phyloP scores from a whole-genome alignment of 1,140 invertebrate genomes.

The Globodera ellingtonae region DNA sequence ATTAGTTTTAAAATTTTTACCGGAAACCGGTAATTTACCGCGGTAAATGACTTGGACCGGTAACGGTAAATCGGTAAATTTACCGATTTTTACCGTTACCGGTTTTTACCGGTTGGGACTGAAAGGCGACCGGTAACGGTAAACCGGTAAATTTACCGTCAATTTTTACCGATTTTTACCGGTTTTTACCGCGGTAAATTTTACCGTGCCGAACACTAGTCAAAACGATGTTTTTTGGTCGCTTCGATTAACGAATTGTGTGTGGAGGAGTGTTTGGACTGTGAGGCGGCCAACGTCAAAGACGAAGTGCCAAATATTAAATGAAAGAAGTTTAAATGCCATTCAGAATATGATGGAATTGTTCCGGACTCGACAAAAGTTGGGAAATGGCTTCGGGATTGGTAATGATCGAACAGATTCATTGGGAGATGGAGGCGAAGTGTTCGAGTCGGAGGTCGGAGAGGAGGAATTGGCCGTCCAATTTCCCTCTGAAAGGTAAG shows the following conservation, averaged over 20 bases:
- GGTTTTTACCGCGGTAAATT: too few species aligned
- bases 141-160: too few species aligned
- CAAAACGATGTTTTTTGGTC: neutral
- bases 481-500: neutral
- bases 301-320: neutral
- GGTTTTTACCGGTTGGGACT: too few species aligned
- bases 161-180: too few species aligned
- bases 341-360: neutral
- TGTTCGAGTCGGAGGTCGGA: neutral
- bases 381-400: neutral
- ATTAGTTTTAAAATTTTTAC: too few species aligned
- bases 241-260: conserved; percentile 2
- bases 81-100: too few species aligned
- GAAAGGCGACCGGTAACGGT: too few species aligned
- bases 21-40: too few species aligned
- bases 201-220: too few species aligned
- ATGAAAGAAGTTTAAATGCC: neutral
- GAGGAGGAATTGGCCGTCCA: neutral
- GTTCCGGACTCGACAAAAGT: neutral
- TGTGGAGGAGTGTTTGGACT: conserved; percentile 7
- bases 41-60: too few species aligned
- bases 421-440: neutral
- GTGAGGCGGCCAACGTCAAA: neutral
- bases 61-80: too few species aligned
- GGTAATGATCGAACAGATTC: neutral